Percentiles rank a stretch among this genome's conserved stretches.
phyloP scores from a whole-genome alignment of 23 tunicate genomes.

The Trididemnum clinides region DNA sequence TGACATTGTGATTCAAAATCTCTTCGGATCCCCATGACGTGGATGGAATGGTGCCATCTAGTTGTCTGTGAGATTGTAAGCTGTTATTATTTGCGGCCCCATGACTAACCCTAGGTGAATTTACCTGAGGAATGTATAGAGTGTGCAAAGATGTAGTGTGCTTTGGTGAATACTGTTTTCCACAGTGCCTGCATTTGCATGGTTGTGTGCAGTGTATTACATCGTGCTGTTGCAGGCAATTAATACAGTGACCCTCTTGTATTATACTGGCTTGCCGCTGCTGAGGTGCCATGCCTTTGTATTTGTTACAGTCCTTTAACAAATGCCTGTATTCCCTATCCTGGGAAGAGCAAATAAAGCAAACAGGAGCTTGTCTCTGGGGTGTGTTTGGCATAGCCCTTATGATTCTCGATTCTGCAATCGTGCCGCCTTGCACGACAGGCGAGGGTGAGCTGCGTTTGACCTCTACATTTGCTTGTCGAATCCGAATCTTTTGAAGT shows the following conservation, averaged over 20 bases:
- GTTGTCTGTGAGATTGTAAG: too few species aligned
- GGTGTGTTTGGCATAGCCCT: background rate
- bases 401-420: background rate
- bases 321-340: background rate
- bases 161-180: background rate
- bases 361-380: background rate
- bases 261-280: background rate
- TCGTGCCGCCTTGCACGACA: background rate
- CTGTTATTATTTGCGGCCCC: too few species aligned
- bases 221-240: background rate
- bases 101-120: too few species aligned
- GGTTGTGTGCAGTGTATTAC: background rate
- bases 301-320: background rate
- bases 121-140: background rate
- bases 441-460: background rate
- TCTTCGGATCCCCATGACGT: too few species aligned
- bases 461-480: background rate
- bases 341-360: background rate
- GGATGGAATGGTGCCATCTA: too few species aligned
- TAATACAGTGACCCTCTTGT: background rate
- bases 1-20: too few species aligned
- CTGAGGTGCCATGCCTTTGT: background rate
- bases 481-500: background rate
- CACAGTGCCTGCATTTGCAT: background rate
- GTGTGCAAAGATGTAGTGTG: background rate